These are phyloP conservation scores for Aquatica leii DNA, from an alignment of 2,888 invertebrate species.

Conservation along the genomic window DNA sequence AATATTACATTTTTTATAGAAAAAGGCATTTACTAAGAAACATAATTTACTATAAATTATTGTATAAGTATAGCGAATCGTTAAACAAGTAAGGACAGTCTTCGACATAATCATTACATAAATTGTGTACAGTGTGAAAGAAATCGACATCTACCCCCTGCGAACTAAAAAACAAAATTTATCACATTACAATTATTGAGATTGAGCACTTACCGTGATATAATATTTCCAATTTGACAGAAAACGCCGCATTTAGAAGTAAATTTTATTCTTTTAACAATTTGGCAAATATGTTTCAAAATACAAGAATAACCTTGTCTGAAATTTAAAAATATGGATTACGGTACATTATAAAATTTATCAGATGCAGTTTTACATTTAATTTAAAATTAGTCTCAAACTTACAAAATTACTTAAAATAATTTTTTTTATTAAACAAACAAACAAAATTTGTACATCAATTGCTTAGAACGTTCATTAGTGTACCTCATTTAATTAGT, in stretches of 20 bases:
- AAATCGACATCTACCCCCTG: slow-evolving; percentile 52
- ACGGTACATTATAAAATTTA: no score
- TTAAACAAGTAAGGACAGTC: slow-evolving; percentile 14
- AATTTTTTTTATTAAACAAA: no score
- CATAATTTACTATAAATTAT: no score
- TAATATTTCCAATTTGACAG: slow-evolving; percentile 55
- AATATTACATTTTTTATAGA: no score
- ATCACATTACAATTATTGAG: background rate
- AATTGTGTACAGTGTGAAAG: slow-evolving; percentile 50
- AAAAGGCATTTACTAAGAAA: no score
- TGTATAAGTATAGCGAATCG: background rate
- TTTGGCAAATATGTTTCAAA: slow-evolving; percentile 49
- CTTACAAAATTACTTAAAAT: no score
- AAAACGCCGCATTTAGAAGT: slow-evolving; percentile 54
- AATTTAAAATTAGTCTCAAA: no score
- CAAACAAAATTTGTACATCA: no score
- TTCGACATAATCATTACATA: slow-evolving; percentile 62
- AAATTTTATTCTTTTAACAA: slow-evolving; percentile 39
- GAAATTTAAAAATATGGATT: slow-evolving; percentile 34
- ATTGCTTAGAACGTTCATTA: no score
- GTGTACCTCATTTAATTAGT: no score
- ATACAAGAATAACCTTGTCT: slow-evolving; percentile 53
- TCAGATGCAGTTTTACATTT: no score
- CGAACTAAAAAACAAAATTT: slow-evolving; percentile 46
- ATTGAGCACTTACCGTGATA: slow-evolving; percentile 48